Evolutionary conservation across 2,888 invertebrate genomes (phyloP), one percentile per base, ranked within the genome.

Genomic region (Fabriciana adippe): DNA sequence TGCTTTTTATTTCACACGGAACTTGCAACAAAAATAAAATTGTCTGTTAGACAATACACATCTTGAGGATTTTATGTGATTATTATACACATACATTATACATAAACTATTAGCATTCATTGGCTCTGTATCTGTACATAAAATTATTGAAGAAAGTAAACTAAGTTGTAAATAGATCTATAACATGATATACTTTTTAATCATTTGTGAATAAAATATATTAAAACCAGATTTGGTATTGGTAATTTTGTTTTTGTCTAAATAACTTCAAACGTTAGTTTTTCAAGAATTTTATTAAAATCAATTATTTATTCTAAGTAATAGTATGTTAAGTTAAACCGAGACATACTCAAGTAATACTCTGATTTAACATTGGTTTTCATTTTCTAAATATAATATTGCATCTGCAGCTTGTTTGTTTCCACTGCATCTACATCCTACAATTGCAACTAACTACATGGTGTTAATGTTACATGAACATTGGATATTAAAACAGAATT

Each of bases 201-300:
- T 26, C 26, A 26, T 26, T 3, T 5, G 26, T 3, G 26, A 3
- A 26, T 26, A 26, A 26, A 26, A 26, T 26, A 26, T 26, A 26
- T 26, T 26, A 5, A 26, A 26, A 26, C 3, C 26, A 26, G 26
- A 26, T 26, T 4, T 26, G 4, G 26, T 26, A 26, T 35, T 35
- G 35, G 35, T 35, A 41, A 41, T 41, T 41, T 26, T 26, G 26
- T 26, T 26, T 26, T 41, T 45, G 14, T 57, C 26, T 47, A 57
- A 57, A 57, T 57, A 57, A 57, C 14, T 4, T 26, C 26, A 57
- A 47, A 6, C 21, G 26, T 4, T n/a, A 26, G 54, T 66, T 57
- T 77, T 77, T 78, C 77, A 79, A 78, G 80, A 80, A 81, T 85
- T 85, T 86, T 87, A 86, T 82, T 83, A 85, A 80, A 82, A 82